phyloP scores from a whole-genome alignment of 2,888 invertebrate genomes.

The Chloroclystis v-ata region DNA sequence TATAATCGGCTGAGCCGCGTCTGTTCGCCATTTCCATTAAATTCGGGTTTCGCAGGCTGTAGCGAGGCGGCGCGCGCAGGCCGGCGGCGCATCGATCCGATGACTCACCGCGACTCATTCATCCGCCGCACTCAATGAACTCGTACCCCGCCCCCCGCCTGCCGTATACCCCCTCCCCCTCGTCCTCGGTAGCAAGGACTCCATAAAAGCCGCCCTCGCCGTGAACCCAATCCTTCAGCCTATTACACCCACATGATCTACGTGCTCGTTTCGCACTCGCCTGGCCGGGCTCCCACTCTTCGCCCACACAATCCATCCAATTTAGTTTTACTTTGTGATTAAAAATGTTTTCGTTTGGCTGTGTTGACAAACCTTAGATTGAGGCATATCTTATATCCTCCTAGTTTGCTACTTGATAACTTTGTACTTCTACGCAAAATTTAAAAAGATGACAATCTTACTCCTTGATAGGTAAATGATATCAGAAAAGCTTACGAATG shows the following conservation, averaged over 20 bases:
- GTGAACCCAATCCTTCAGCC: conserved; percentile 58
- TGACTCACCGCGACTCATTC: conserved; percentile 75
- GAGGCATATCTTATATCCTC: no score
- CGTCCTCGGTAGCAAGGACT: conserved; percentile 67
- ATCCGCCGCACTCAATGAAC: conserved; percentile 75
- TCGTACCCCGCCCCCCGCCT: conserved; percentile 39
- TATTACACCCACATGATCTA: conserved; percentile 54
- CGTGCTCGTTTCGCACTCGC: conserved; percentile 44
- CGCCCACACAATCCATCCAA: conserved; percentile 31
- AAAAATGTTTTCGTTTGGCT: not conserved
- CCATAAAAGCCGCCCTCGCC: conserved; percentile 59
- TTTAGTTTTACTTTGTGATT: not conserved
- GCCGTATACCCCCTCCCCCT: conserved; percentile 37
- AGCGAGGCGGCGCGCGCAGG: conserved; percentile 43
- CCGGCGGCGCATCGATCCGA: conserved; percentile 57
- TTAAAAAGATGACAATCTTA: no score
- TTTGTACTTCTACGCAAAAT: no score
- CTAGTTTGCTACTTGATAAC: no score
- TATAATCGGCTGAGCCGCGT: conserved; percentile 20
- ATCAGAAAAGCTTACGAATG: no score
- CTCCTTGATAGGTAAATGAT: no score
- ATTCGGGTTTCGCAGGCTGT: conserved; percentile 29
- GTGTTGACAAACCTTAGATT: no score
- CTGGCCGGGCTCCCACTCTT: conserved; percentile 35
- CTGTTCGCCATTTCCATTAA: conserved; percentile 28